These are phyloP conservation scores for Macrosteles quadrilineatus DNA, from an alignment of 1,140 invertebrate genomes.

Conservation along the genomic window DNA sequence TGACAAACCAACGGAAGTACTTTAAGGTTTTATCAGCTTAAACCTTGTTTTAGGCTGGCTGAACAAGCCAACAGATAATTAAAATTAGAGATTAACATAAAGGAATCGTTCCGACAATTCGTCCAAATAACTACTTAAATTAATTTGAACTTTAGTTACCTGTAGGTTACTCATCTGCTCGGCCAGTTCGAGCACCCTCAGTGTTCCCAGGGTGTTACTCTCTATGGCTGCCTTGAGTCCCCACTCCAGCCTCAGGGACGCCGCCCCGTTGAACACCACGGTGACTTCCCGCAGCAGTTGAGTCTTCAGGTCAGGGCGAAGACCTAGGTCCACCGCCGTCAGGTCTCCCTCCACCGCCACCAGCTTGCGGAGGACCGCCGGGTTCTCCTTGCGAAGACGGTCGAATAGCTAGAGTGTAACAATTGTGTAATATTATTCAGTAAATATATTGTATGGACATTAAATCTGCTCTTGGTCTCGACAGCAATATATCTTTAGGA, in stretches of 20 bases:
- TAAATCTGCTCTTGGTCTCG: neutral
- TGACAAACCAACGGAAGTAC: too few relatives aligned
- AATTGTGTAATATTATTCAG: too few relatives aligned
- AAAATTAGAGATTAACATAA: too few relatives aligned
- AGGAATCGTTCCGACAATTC: too few relatives aligned
- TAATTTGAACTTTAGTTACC: too few relatives aligned
- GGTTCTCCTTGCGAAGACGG: slow-evolving; percentile 63
- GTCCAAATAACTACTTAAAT: too few relatives aligned
- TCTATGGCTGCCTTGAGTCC: slow-evolving; percentile 69
- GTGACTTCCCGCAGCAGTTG: slow-evolving; percentile 68
- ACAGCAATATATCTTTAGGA: neutral
- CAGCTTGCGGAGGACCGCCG: slow-evolving; percentile 72
- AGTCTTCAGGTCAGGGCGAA: slow-evolving; percentile 56
- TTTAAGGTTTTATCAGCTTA: too few relatives aligned
- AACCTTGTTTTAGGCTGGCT: too few relatives aligned
- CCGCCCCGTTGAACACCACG: slow-evolving; percentile 90
- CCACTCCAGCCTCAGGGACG: slow-evolving; percentile 75
- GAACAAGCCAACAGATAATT: too few relatives aligned
- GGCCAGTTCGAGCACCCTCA: slow-evolving; percentile 62
- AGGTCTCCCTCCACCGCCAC: slow-evolving; percentile 74
- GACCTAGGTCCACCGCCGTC: slow-evolving; percentile 59
- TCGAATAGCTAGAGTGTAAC: slow-evolving; percentile 70
- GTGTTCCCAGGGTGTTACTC: slow-evolving; percentile 71
- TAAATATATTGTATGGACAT: neutral
- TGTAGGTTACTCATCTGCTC: slow-evolving; percentile 67